These are phyloP conservation scores for Larimichthys polyactis DNA, from an alignment of 2,113 vertebrate genomes.

Conservation along the genomic window DNA sequence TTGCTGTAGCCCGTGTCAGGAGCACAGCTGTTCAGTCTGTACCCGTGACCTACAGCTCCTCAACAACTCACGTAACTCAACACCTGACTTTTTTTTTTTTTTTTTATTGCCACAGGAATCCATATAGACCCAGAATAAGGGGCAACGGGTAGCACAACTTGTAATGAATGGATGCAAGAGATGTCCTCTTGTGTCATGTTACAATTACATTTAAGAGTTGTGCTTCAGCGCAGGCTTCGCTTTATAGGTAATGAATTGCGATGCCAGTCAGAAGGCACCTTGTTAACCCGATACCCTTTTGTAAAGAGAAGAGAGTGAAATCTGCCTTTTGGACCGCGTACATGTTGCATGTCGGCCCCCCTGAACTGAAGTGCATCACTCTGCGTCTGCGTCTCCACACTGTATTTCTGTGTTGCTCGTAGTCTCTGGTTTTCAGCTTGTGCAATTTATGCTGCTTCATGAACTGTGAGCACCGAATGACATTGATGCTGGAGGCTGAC, in stretches of 20 bases:
- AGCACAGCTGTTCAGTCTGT: conserved; percentile 64
- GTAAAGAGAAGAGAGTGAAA: conserved; percentile 23
- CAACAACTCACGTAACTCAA: conserved; percentile 25
- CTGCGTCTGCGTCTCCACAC: not conserved
- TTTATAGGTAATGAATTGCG: conserved; percentile 18
- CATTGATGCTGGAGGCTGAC: conserved; percentile 19
- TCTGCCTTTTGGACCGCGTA: conserved; percentile 14
- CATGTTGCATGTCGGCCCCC: conserved; percentile 22
- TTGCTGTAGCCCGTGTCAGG: conserved; percentile 24
- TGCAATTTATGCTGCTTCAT: conserved; percentile 30
- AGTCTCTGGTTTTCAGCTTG: conserved; percentile 18
- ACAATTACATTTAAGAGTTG: not conserved
- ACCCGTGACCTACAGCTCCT: conserved; percentile 42
- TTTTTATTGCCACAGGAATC: conserved; percentile 8
- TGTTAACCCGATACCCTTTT: conserved; percentile 48
- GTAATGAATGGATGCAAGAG: not conserved
- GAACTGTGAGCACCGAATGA: conserved; percentile 21
- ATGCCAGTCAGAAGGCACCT: conserved; percentile 18
- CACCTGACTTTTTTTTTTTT: conserved; percentile 6
- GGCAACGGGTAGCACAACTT: not conserved
- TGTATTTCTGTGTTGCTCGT: not conserved
- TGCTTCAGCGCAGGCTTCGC: not conserved
- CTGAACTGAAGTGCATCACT: conserved; percentile 25
- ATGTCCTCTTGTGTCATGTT: conserved; percentile 1
- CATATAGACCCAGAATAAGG: not conserved